Conservation (phyloP, 2,113 vertebrate species). For the Halichoerus grypus region DNA sequence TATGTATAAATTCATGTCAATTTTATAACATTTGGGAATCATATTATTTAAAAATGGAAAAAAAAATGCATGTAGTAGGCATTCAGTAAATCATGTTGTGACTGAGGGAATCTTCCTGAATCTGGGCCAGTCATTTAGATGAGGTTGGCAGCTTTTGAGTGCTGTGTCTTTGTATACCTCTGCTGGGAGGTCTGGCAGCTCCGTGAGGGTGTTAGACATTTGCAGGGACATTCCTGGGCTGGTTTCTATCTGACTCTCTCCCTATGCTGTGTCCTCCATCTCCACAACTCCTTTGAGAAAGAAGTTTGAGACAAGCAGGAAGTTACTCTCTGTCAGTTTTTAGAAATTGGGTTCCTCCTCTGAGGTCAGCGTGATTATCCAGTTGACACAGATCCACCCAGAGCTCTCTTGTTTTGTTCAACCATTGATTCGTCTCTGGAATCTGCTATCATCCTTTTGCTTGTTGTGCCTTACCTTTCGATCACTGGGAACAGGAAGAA, state of each 20-base stretch:
- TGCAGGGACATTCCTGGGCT: background rate
- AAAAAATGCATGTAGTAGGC: background rate
- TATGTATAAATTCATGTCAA: background rate
- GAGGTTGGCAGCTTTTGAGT: background rate
- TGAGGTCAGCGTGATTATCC: background rate
- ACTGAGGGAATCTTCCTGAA: background rate
- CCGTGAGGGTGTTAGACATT: background rate
- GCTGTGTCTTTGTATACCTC: background rate
- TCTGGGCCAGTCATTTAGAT: background rate
- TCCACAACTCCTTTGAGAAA: background rate
- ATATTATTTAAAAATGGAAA: constrained; percentile 33
- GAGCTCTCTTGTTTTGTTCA: background rate
- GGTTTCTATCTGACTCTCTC: background rate
- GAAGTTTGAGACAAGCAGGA: background rate
- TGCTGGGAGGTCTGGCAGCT: background rate
- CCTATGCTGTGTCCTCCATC: background rate
- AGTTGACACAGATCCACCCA: background rate
- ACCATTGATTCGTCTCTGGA: background rate
- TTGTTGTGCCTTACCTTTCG: background rate
- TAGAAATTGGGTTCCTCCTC: background rate
- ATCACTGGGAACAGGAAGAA: background rate
- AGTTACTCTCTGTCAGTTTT: constrained; percentile 13
- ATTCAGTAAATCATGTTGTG: background rate
- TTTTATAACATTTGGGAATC: constrained; percentile 40
- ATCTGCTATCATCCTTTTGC: background rate